phyloP scores from a whole-genome alignment of 2,113 vertebrate genomes.

The Paradisaea rubra region DNA sequence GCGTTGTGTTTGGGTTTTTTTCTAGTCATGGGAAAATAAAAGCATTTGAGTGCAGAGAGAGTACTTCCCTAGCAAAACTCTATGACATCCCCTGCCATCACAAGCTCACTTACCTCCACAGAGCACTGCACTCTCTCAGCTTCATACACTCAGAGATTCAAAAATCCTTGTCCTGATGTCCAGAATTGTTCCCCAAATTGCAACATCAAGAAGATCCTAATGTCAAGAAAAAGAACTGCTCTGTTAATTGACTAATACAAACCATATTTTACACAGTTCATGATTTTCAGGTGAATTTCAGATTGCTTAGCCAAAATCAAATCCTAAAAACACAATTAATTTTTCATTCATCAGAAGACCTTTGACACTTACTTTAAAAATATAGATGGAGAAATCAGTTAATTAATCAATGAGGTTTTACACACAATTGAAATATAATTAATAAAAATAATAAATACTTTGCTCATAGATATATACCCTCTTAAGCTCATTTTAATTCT shows the following conservation, averaged over 20 bases:
- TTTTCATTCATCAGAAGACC: background rate
- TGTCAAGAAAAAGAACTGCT: background rate
- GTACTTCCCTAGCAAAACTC: background rate
- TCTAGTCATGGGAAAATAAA: background rate
- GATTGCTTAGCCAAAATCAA: background rate
- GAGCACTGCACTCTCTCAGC: background rate
- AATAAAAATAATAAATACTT: background rate
- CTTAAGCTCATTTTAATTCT: background rate
- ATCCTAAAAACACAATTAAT: background rate
- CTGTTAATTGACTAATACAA: background rate
- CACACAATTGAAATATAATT: background rate
- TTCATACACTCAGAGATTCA: background rate
- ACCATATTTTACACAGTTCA: background rate
- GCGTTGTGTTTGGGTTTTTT: background rate
- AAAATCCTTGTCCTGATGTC: background rate
- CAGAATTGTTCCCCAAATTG: background rate
- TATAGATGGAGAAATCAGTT: background rate
- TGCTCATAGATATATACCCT: background rate
- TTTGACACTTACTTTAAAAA: background rate
- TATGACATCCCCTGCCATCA: background rate
- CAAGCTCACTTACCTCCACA: background rate
- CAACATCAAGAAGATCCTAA: background rate
- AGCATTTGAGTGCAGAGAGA: background rate
- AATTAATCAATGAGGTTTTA: background rate
- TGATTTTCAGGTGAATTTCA: background rate